Base-by-base conservation (phyloP, 2,888 invertebrate species). In the Dusona sp. region DNA sequence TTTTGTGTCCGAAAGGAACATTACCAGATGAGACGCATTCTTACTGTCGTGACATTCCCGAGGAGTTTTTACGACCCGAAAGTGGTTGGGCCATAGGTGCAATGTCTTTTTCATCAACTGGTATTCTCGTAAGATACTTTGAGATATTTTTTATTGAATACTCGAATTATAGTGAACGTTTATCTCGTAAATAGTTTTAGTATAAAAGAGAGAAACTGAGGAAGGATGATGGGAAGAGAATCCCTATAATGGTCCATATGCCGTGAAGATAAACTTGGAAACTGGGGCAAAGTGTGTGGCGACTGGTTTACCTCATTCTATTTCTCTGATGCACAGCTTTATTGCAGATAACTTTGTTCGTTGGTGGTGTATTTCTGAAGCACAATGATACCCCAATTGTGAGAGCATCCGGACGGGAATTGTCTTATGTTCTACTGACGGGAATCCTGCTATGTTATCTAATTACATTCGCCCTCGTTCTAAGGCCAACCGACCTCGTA, bases 301-400 rank as follows among this genome's bases (percentile, higher is more conserved):
- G 33, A 64, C 42, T 25, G 74, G 65, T 38, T 25, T 22, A 73
- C 42, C n/a, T 42, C 38, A 25, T 65, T 74, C 19, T 48, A 22
- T 74, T 54, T 82, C 65, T 86, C 75, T 75, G 57, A 68, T 25
- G n/a, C 29, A 19, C 29, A n/a, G 13, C 54, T 70, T 67, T 38
- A 54, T 87, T 86, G 9, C 89, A 92, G 93, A 90, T 93, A 70
- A 94, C 96, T 1, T 88, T 95, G 11, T 97, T 97, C 93, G 97
- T 98, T 6, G 96, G 96, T 79, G 96, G 97, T 9, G 97, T 98
- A 29, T 98, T 98, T 95, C 95, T 97, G 77, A 96, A 96, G 25
- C 97, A 98, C 95, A 98, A 99, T 94, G 97, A 98, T 89, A 99
- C 99, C 0, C 99, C 99, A 0, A 98, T 99, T 74, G 99, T 99